These are phyloP conservation scores for Caenorhabditis sinica DNA, from an alignment of 2,888 invertebrate genomes.

Conservation along the genomic window DNA sequence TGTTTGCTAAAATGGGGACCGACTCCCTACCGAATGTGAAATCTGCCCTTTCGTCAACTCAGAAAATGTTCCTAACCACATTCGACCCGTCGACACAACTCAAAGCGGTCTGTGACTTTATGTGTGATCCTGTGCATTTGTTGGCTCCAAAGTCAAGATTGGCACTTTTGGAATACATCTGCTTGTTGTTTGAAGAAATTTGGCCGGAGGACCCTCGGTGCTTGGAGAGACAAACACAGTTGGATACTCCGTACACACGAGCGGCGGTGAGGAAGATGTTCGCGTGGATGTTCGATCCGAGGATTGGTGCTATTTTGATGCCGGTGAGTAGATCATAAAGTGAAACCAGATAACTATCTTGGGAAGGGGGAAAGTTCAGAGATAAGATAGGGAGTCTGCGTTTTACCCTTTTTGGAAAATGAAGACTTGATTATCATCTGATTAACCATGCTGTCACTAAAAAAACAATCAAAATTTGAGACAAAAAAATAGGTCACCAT, in stretches of 20 bases:
- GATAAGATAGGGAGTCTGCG: too few relatives aligned
- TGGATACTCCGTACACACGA: constrained; percentile 51
- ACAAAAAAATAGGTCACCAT: too few relatives aligned
- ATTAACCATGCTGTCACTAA: too few relatives aligned
- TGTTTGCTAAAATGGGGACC: constrained; percentile 54
- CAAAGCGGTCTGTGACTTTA: constrained; percentile 61
- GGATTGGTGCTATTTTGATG: constrained; percentile 64
- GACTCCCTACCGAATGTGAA: constrained; percentile 55
- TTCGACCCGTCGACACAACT: constrained; percentile 57
- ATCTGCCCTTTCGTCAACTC: constrained; percentile 29
- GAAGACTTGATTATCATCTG: too few relatives aligned
- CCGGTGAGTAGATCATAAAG: constrained; percentile 39
- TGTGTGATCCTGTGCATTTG: constrained; percentile 62
- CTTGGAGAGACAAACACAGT: constrained; percentile 26
- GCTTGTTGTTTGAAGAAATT: constrained; percentile 60
- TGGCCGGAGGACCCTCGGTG: constrained; percentile 60
- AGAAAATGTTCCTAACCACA: constrained; percentile 42
- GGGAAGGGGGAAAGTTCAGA: too few relatives aligned
- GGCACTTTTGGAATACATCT: constrained; percentile 59
- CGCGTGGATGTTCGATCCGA: constrained; percentile 62
- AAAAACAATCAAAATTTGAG: too few relatives aligned
- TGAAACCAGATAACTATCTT: too few relatives aligned
- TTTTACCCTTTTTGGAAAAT: too few relatives aligned
- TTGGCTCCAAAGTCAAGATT: constrained; percentile 50
- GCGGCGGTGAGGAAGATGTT: constrained; percentile 61